Percentiles rank a stretch among this genome's conserved stretches.
Evolutionary conservation across 2,113 vertebrate species (phyloP).

Genomic region (Nothocercus julius): DNA sequence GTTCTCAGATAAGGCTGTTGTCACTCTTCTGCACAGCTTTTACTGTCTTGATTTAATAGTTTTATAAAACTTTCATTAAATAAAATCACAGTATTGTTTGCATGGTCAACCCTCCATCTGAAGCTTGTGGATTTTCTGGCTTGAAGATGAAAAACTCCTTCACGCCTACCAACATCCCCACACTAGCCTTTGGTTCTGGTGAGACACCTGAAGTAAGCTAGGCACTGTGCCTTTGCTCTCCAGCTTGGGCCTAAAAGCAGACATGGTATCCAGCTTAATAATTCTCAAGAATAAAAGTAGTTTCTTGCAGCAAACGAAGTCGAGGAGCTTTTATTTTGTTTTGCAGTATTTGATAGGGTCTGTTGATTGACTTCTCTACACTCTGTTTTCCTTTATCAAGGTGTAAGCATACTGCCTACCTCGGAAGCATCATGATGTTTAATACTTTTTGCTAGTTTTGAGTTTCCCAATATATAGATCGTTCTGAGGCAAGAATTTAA

Average conservation of each 20-base stretch:
- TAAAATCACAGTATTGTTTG: not conserved
- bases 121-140: not conserved
- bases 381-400: not conserved
- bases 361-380: conserved; percentile 1
- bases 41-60: not conserved
- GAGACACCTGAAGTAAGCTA: not conserved
- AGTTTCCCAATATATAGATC: not conserved
- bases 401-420: not conserved
- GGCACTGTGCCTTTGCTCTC: not conserved
- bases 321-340: conserved; percentile 12
- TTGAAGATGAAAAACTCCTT: not conserved
- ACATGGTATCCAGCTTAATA: not conserved
- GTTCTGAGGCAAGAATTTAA: not conserved
- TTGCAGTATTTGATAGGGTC: not conserved
- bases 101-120: not conserved
- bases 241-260: not conserved
- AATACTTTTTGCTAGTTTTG: not conserved
- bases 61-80: not conserved
- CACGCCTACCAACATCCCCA: not conserved
- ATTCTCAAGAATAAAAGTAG: not conserved
- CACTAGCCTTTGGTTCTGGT: not conserved
- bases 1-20: not conserved
- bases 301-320: not conserved
- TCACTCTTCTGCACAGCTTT: not conserved
- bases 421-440: not conserved